Evolutionary conservation across 2,797 vertebrate species (phyloP).

Genomic region (Ctenochaetus hawaiiensis): DNA sequence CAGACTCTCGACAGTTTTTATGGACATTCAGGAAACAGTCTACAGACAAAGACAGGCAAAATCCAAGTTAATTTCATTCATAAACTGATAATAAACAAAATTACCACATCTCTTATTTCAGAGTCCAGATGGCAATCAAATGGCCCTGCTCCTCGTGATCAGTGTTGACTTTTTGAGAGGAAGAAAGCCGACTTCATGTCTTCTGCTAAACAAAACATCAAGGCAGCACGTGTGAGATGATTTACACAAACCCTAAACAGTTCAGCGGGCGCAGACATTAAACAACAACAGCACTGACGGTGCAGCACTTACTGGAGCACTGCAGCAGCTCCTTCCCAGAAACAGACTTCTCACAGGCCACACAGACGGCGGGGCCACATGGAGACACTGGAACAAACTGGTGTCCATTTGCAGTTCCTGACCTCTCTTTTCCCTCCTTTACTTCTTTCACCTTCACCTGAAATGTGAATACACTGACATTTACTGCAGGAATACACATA

Average conservation of each 20-base stretch:
- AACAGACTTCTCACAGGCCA: slow-evolving; percentile 90
- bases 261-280: slow-evolving; percentile 46
- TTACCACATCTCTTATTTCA: slow-evolving; percentile 36
- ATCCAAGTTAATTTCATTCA: slow-evolving; percentile 42
- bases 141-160: slow-evolving; percentile 15
- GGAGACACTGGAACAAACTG: slow-evolving; percentile 87
- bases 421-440: slow-evolving; percentile 88
- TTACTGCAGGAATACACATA: slow-evolving; percentile 26
- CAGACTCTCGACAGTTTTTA: slow-evolving; percentile 89
- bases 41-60: slow-evolving; percentile 79
- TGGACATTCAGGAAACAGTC: slow-evolving; percentile 89
- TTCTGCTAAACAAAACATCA: slow-evolving; percentile 49
- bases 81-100: slow-evolving; percentile 49
- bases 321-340: slow-evolving; percentile 92
- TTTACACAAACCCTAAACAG: slow-evolving; percentile 66
- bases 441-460: slow-evolving; percentile 89
- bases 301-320: slow-evolving; percentile 89
- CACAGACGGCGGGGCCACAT: slow-evolving; percentile 87
- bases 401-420: slow-evolving; percentile 82
- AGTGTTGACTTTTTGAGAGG: slow-evolving; percentile 22
- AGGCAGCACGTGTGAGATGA: slow-evolving; percentile 43
- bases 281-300: slow-evolving; percentile 61
- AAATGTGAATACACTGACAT: slow-evolving; percentile 42
- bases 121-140: slow-evolving; percentile 38
- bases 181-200: slow-evolving; percentile 47